A percentile compares a stretch with the other conserved stretches of the same genome.
Conservation (phyloP, 1,140 invertebrate species). For the Pseudachorutes palmiensis region DNA sequence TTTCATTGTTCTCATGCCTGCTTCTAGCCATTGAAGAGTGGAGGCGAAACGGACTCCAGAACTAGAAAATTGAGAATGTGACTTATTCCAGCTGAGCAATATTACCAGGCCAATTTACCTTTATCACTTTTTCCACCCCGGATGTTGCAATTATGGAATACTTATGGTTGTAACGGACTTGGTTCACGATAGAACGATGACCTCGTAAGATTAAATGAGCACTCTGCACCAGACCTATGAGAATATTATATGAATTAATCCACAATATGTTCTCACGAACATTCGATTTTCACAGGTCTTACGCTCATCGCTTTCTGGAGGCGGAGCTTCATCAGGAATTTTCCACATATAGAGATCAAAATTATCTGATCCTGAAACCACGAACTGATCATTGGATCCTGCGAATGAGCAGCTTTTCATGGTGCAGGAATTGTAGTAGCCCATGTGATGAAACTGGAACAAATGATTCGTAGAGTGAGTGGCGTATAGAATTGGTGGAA, state of each 20-base stretch:
- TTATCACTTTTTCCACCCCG: conserved; percentile 91
- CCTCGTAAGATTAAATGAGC: conserved; percentile 76
- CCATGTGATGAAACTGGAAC: conserved; percentile 79
- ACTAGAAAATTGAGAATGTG: too few species aligned
- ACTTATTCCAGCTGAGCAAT: too few species aligned
- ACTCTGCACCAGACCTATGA: conserved; percentile 51
- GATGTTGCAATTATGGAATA: conserved; percentile 83
- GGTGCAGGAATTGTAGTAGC: conserved; percentile 92
- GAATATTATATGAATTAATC: conserved; percentile 14
- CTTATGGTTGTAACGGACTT: conserved; percentile 79
- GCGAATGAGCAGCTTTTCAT: conserved; percentile 95
- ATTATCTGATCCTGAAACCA: conserved; percentile 87
- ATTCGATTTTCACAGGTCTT: too few species aligned
- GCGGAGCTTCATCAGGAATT: conserved; percentile 50
- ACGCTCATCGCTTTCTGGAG: conserved; percentile 44
- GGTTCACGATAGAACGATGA: conserved; percentile 91
- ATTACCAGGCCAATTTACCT: too few species aligned
- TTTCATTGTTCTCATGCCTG: conserved; percentile 38
- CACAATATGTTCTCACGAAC: too few species aligned
- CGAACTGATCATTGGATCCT: conserved; percentile 77
- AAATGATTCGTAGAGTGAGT: conserved; percentile 57
- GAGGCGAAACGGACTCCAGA: conserved; percentile 68
- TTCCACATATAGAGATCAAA: conserved; percentile 93
- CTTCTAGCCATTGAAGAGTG: conserved; percentile 52
- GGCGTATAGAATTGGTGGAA: conserved; percentile 73